These are phyloP conservation scores for Kuschelorhynchus macadamiae DNA, from an alignment of 2,888 invertebrate species.

Conservation along the genomic window DNA sequence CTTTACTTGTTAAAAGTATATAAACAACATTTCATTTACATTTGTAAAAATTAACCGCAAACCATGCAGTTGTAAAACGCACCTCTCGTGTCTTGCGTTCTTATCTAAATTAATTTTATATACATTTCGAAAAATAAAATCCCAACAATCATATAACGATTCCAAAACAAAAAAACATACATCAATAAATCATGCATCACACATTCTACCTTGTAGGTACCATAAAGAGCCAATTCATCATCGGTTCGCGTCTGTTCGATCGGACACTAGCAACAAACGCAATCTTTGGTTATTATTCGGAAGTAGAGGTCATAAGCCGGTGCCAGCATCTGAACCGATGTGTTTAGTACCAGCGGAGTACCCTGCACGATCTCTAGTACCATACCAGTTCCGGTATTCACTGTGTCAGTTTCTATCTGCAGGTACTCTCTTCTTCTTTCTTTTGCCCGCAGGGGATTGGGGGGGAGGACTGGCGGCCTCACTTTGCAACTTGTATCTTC, in stretches of 20 bases:
- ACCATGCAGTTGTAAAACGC: too few relatives aligned
- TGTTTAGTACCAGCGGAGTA: conserved; percentile 41
- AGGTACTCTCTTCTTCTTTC: conserved; percentile 53
- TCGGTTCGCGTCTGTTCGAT: conserved; percentile 25
- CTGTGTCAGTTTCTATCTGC: conserved; percentile 62
- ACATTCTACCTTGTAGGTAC: conserved; percentile 15
- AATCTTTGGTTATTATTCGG: conserved; percentile 46
- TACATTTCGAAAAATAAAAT: too few relatives aligned
- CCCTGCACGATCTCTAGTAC: conserved; percentile 41
- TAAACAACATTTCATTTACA: too few relatives aligned
- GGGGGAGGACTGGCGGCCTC: conserved; percentile 54
- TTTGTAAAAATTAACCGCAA: too few relatives aligned
- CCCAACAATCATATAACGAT: too few relatives aligned
- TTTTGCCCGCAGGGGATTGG: conserved; percentile 44
- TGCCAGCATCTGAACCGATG: conserved; percentile 33
- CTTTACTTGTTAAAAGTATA: too few relatives aligned
- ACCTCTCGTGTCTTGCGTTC: too few relatives aligned
- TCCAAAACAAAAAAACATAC: too few relatives aligned
- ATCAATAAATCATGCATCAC: neutral
- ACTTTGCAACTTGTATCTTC: conserved; percentile 61
- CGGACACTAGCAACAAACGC: conserved; percentile 29
- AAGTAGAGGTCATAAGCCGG: conserved; percentile 46
- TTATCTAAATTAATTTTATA: too few relatives aligned
- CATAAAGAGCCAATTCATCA: conserved; percentile 11
- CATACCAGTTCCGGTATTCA: conserved; percentile 57